Evolutionary conservation across 2,888 invertebrate genomes (phyloP).

Genomic region (Campoplex capitator): DNA sequence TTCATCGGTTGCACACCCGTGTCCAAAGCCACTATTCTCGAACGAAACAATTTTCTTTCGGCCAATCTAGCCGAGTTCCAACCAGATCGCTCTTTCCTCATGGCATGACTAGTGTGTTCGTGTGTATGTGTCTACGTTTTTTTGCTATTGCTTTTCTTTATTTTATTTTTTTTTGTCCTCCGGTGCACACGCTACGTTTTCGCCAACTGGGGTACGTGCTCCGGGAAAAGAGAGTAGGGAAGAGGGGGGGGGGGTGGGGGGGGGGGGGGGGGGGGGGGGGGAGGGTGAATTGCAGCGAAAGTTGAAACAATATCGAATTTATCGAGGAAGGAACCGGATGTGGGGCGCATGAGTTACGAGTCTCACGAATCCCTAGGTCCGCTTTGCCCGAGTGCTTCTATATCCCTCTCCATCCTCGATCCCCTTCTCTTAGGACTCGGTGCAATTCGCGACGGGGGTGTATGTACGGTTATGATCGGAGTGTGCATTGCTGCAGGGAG

Average conservation of each 20-base stretch:
- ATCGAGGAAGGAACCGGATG: slow-evolving; percentile 78
- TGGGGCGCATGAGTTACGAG: slow-evolving; percentile 74
- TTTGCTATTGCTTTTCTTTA: slow-evolving; percentile 30
- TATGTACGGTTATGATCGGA: slow-evolving; percentile 35
- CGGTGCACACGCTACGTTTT: background rate
- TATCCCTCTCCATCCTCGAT: slow-evolving; percentile 3
- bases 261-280: slow-evolving; percentile 5
- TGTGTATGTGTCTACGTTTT: background rate
- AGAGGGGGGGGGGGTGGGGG: background rate
- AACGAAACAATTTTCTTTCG: slow-evolving; percentile 77
- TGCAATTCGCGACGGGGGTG: slow-evolving; percentile 43
- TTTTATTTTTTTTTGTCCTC: slow-evolving; percentile 23
- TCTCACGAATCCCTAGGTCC: slow-evolving; percentile 47
- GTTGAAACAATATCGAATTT: slow-evolving; percentile 85
- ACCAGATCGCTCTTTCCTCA: slow-evolving; percentile 35
- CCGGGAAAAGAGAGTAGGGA: slow-evolving; percentile 48
- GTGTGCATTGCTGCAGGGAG: slow-evolving; percentile 23
- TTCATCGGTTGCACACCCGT: slow-evolving; percentile 41
- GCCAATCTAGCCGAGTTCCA: slow-evolving; percentile 23
- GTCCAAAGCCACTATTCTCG: slow-evolving; percentile 38
- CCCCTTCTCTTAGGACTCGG: background rate
- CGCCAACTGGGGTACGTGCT: slow-evolving; percentile 57
- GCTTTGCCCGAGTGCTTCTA: slow-evolving; percentile 33
- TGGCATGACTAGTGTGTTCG: slow-evolving; percentile 1
- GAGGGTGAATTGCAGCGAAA: slow-evolving; percentile 80